Conservation (phyloP, 2,888 invertebrate genomes). For the Nemotelus pantherinus region DNA sequence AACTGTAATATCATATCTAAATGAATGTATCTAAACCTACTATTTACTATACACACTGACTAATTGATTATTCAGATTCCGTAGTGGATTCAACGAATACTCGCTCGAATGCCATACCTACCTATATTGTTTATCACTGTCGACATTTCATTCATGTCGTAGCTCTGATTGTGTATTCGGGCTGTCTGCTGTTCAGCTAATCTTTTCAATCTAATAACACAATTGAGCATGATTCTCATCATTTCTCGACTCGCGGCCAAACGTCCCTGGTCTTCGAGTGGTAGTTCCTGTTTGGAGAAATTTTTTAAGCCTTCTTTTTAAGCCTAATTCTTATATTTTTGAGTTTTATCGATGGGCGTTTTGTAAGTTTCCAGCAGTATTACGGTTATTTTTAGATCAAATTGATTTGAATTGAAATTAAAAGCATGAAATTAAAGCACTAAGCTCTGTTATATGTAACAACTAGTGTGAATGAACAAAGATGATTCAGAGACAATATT, state of each 20-base stretch:
- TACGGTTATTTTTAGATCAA: too few species aligned
- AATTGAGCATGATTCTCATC: constrained; percentile 54
- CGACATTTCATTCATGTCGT: constrained; percentile 54
- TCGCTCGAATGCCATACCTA: constrained; percentile 4
- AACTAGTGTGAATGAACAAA: too few species aligned
- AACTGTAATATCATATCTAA: neutral
- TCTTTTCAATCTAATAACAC: constrained; percentile 52
- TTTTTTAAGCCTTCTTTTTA: neutral
- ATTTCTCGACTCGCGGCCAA: constrained; percentile 54
- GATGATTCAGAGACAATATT: too few species aligned
- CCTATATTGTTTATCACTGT: constrained; percentile 52
- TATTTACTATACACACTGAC: neutral
- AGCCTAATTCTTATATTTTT: too few species aligned
- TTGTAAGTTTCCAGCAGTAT: too few species aligned
- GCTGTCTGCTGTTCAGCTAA: constrained; percentile 53
- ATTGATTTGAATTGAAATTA: too few species aligned
- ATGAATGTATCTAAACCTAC: neutral
- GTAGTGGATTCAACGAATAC: too few species aligned
- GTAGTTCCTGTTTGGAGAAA: constrained; percentile 50
- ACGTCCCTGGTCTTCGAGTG: constrained; percentile 54
- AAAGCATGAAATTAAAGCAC: too few species aligned
- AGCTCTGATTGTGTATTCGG: constrained; percentile 51
- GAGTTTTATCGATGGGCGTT: too few species aligned
- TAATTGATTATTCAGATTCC: neutral
- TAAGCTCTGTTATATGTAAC: too few species aligned